Evolutionary conservation across 2,797 vertebrate species (phyloP).

Genomic region (Argyrosomus regius): DNA sequence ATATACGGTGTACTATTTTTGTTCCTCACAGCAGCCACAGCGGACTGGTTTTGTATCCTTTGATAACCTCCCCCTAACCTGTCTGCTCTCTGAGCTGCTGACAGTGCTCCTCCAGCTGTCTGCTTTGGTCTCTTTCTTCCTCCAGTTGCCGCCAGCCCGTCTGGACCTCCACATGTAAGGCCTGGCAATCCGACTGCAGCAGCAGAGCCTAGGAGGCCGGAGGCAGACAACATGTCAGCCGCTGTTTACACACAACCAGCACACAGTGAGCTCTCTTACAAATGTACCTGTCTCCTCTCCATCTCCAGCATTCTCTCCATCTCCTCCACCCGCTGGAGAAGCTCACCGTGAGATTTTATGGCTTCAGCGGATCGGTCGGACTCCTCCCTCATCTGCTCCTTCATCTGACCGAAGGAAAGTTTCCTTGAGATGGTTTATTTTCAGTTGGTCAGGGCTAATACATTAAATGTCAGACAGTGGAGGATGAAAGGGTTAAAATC

Average conservation of each 20-base stretch:
- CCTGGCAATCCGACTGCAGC: constrained; percentile 1
- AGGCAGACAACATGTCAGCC: constrained; percentile 8
- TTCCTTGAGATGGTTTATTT: neutral
- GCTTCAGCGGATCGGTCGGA: neutral
- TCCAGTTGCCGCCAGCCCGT: constrained; percentile 4
- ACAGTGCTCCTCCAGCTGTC: constrained; percentile 16
- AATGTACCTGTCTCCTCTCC: constrained; percentile 28
- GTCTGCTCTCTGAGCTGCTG: constrained; percentile 16
- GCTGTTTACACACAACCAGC: neutral
- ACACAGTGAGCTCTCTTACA: neutral
- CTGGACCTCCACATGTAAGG: neutral
- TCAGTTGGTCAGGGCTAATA: neutral
- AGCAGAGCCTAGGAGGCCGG: constrained; percentile 25
- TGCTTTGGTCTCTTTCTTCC: constrained; percentile 12
- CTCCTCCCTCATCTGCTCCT: constrained; percentile 28
- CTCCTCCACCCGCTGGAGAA: constrained; percentile 13
- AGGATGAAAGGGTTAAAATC: neutral
- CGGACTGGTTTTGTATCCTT: neutral
- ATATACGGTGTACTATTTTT: neutral
- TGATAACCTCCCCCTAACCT: neutral
- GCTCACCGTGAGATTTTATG: constrained; percentile 3
- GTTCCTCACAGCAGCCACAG: neutral
- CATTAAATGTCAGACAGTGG: neutral
- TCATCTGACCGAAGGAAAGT: constrained; percentile 13
- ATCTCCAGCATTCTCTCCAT: constrained; percentile 18